Base-by-base conservation (phyloP, 2,113 vertebrate genomes). In the Sceloporus undulatus region DNA sequence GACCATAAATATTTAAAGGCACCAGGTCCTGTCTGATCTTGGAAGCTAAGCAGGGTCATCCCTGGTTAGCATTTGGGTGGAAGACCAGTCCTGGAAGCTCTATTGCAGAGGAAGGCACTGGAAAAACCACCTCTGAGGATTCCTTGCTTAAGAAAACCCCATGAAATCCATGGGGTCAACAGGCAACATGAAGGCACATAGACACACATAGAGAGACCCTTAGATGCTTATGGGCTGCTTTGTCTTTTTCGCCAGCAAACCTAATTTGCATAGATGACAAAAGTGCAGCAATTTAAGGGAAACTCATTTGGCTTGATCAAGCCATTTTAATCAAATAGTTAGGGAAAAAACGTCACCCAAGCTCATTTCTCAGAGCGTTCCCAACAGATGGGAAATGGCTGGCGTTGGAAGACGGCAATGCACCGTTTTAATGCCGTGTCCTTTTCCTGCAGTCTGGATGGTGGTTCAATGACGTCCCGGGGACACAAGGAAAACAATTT, bases 251-350 rank as follows among this genome's bases (percentile, higher is more conserved):
- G 93, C 90, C 85, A 54, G 89, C 87, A 82, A 88, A 59, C 70
- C n/a, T 90, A 70, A 87, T 95, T 90, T 92, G 88, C 85, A 81
- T 79, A 92, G 91, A 89, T 86, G 84, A 94, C 85, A 91, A 84
- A 91, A 92, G 85, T 38, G 23, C 23, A 90, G 92, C 91, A 88
- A 94, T 93, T 88, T 91, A 85, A 93, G 95, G 88, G 89, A 94
- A 91, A 92, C 94, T 62, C 73, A 52, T 89, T 94, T 91, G 86
- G 85, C 79, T 89, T 38, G 56, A 92, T 83, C 87, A 90, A 89
- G 91, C 94, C 85, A 91, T 95, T 96, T 94, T 93, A 94, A 94
- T 92, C 91, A 91, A 95, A 91, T 29, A 93, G 78, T 91, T 87
- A 89, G 85, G 86, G 74, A 92, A 73, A 92, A 73, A 94, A 94